Conservation (phyloP, 2,888 invertebrate species). For the Cosmorhoe ocellata region DNA sequence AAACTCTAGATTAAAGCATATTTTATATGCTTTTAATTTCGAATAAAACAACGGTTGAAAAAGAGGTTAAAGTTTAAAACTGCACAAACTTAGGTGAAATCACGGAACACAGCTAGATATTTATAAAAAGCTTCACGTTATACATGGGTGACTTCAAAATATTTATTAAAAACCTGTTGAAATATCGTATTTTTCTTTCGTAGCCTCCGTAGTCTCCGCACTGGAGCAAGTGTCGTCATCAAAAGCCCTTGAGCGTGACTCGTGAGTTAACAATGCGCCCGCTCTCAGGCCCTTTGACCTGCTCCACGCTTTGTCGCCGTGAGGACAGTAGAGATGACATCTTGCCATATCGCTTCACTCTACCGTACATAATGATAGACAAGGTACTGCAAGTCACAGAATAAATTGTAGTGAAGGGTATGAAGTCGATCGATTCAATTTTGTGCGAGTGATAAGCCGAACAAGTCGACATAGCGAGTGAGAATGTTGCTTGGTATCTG, state of each 20-base stretch:
- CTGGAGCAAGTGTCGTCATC: constrained; percentile 64
- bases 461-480: too few species aligned
- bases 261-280: constrained; percentile 76
- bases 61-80: too few species aligned
- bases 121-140: constrained; percentile 24
- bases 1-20: too few species aligned
- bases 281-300: constrained; percentile 72
- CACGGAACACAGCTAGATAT: constrained; percentile 1
- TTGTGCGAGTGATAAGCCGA: not conserved
- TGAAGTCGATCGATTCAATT: constrained; percentile 1
- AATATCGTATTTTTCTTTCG: constrained; percentile 46
- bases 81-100: too few species aligned
- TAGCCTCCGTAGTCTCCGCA: constrained; percentile 34
- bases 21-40: too few species aligned
- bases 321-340: constrained; percentile 68
- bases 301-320: constrained; percentile 71
- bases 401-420: not conserved
- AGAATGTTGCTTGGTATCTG: too few species aligned
- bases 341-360: constrained; percentile 43
- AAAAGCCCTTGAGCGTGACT: constrained; percentile 73
- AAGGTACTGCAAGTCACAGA: not conserved
- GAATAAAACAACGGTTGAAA: too few species aligned
- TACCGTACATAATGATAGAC: constrained; percentile 22
- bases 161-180: constrained; percentile 42
- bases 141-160: constrained; percentile 26